Conservation (phyloP, 2,113 vertebrate species). For the Phainopepla nitens region DNA sequence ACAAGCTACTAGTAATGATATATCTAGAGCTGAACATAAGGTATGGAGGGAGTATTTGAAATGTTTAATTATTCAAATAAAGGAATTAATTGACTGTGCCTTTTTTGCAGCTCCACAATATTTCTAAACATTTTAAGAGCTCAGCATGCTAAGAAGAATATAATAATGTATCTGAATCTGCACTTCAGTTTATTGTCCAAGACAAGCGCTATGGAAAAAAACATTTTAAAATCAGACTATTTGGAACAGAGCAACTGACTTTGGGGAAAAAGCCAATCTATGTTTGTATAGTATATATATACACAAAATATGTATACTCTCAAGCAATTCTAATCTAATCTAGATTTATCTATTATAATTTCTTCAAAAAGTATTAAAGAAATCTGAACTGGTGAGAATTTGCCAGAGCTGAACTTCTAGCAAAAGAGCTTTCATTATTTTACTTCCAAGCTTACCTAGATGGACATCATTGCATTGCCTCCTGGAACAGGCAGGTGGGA, state of each 20-base stretch:
- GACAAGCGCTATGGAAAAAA: background rate
- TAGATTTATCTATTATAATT: background rate
- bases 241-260: background rate
- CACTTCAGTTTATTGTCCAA: background rate
- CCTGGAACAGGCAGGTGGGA: background rate
- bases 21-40: constrained; percentile 42
- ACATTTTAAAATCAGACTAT: background rate
- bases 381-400: background rate
- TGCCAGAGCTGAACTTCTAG: background rate
- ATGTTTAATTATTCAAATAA: constrained; percentile 70
- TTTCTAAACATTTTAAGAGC: constrained; percentile 28
- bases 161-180: background rate
- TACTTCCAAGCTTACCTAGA: background rate
- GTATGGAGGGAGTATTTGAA: constrained; percentile 65
- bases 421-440: background rate
- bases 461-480: background rate
- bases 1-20: constrained; percentile 60
- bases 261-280: background rate
- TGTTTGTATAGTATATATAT: background rate
- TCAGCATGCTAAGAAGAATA: background rate
- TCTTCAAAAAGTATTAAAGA: background rate
- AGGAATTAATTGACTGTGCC: constrained; percentile 56
- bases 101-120: constrained; percentile 22
- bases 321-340: background rate
- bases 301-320: background rate